A percentile compares a stretch with the other conserved stretches of the same genome.
Evolutionary conservation across 2,113 vertebrate species (phyloP).

Genomic region (Pithys albifrons): DNA sequence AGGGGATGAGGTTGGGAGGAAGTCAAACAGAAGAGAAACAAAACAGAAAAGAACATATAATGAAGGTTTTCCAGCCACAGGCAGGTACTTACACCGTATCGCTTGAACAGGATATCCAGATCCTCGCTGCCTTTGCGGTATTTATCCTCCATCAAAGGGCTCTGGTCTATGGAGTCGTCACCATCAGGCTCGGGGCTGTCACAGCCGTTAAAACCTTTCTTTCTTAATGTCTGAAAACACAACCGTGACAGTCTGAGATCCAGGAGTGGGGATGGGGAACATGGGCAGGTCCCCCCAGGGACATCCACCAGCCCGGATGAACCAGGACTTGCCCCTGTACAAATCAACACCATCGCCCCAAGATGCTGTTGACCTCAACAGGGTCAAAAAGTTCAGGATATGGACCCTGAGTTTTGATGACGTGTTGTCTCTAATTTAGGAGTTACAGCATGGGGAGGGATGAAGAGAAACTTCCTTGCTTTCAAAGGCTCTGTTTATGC

Average conservation of each 20-base stretch:
- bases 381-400: neutral
- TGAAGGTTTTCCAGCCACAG: slow-evolving; percentile 70
- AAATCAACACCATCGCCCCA: fast-evolving
- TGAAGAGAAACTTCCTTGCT: neutral
- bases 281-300: fast-evolving
- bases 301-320: neutral
- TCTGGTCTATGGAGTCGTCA: slow-evolving; percentile 98
- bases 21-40: slow-evolving; percentile 49
- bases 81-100: slow-evolving; percentile 93
- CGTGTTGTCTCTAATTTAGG: neutral
- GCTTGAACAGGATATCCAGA: slow-evolving; percentile 95
- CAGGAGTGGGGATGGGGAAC: neutral
- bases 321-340: fast-evolving
- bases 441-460: neutral
- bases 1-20: neutral
- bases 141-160: slow-evolving; percentile 95
- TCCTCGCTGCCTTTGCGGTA: slow-evolving; percentile 93
- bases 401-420: neutral
- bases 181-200: slow-evolving; percentile 97
- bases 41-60: slow-evolving; percentile 43
- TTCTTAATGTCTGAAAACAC: slow-evolving; percentile 93
- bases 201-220: slow-evolving; percentile 99
- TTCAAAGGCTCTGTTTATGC: neutral
- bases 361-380: fast-evolving
- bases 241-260: slow-evolving; percentile 58